phyloP scores from a whole-genome alignment of 2,888 invertebrate species.

The Neoascia interrupta region DNA sequence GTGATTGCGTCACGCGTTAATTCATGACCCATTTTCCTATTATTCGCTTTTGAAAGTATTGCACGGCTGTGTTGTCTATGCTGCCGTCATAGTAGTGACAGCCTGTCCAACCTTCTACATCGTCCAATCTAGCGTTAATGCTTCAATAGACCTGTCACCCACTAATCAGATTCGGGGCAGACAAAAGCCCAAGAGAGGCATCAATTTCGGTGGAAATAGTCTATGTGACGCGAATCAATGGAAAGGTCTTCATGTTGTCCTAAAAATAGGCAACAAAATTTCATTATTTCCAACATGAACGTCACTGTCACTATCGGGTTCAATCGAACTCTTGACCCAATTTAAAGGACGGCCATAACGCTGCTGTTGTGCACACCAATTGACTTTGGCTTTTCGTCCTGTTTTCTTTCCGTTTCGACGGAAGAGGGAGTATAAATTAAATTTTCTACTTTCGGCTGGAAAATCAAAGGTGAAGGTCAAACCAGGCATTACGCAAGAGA shows the following conservation, averaged over 20 bases:
- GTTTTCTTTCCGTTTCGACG: not conserved
- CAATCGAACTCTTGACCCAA: constrained; percentile 32
- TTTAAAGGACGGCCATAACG: not conserved
- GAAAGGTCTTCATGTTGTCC: too few relatives aligned
- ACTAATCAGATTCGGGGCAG: too few relatives aligned
- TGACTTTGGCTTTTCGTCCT: not conserved
- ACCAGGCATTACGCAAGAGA: constrained; percentile 21
- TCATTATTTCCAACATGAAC: constrained; percentile 2
- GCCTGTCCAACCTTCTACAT: too few relatives aligned
- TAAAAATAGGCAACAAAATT: constrained; percentile 35
- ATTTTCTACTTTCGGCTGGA: not conserved
- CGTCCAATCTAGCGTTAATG: too few relatives aligned
- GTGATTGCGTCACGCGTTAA: constrained; percentile 20
- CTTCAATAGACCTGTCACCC: too few relatives aligned
- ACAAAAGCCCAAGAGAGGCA: too few relatives aligned
- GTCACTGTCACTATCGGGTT: constrained; percentile 4
- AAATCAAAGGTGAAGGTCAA: constrained; percentile 37
- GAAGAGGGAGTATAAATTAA: not conserved
- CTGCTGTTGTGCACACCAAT: not conserved
- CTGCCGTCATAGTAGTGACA: too few relatives aligned
- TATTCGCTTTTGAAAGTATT: too few relatives aligned
- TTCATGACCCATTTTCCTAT: too few relatives aligned
- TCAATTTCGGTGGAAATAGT: too few relatives aligned
- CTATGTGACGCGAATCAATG: too few relatives aligned
- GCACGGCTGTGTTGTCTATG: too few relatives aligned